phyloP scores from a whole-genome alignment of 2,113 vertebrate species.

The Oncorhynchus kisutch region DNA sequence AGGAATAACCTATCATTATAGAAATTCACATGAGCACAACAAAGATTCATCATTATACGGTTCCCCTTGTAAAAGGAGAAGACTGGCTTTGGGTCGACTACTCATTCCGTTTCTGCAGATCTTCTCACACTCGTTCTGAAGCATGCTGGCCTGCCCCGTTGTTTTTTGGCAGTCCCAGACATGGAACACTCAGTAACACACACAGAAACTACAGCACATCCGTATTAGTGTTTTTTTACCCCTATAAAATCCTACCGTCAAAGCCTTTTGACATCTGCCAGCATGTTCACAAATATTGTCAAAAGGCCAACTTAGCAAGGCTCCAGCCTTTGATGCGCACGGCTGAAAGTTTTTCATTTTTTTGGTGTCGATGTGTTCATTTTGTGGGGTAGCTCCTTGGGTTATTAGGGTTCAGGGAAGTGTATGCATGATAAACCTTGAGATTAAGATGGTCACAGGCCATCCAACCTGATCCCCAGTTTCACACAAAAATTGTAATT shows the following conservation, averaged over 20 bases:
- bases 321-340: slow-evolving; percentile 48
- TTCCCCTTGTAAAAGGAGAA: neutral
- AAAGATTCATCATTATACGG: neutral
- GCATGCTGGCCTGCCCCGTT: slow-evolving; percentile 26
- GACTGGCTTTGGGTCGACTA: slow-evolving; percentile 13
- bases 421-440: slow-evolving; percentile 55
- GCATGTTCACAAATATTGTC: slow-evolving; percentile 67
- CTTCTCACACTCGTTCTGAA: slow-evolving; percentile 3
- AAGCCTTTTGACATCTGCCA: slow-evolving; percentile 75
- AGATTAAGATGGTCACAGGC: slow-evolving; percentile 62
- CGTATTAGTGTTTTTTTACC: slow-evolving; percentile 58
- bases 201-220: slow-evolving; percentile 66
- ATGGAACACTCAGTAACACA: slow-evolving; percentile 63
- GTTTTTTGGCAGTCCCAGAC: slow-evolving; percentile 54
- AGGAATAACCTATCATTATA: neutral
- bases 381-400: slow-evolving; percentile 22
- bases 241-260: slow-evolving; percentile 61
- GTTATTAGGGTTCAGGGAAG: slow-evolving; percentile 58
- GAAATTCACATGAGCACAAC: slow-evolving; percentile 13
- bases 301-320: slow-evolving; percentile 60
- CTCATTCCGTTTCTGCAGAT: slow-evolving; percentile 16
- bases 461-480: slow-evolving; percentile 35
- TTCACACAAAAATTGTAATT: neutral
- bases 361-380: slow-evolving; percentile 3
- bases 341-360: slow-evolving; percentile 47